Evolutionary conservation across 1,140 invertebrate genomes (phyloP).

Genomic region (Eciton burchellii): DNA sequence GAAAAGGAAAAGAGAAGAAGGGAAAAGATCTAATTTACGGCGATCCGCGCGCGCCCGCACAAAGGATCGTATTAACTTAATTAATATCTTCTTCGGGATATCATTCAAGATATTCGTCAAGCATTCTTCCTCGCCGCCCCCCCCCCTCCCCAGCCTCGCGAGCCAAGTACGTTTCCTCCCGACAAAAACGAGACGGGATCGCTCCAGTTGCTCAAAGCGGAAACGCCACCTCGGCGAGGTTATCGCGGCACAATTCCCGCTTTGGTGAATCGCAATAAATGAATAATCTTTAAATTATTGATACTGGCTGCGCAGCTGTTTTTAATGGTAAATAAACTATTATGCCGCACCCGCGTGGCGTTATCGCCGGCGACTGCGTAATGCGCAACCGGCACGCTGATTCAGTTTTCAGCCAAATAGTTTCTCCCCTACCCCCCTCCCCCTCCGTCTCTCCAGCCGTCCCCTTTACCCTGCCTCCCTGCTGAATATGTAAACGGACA

Average conservation of each 20-base stretch:
- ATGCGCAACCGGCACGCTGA: slow-evolving; percentile 36
- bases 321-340: slow-evolving; percentile 62
- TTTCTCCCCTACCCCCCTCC: too few species aligned
- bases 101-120: too few species aligned
- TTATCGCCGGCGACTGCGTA: slow-evolving; percentile 39
- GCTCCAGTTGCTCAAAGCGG: neutral
- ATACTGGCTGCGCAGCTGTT: slow-evolving; percentile 25
- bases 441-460: too few species aligned
- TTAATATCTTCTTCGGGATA: neutral
- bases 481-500: slow-evolving; percentile 15
- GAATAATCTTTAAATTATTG: slow-evolving; percentile 28
- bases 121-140: too few species aligned
- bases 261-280: neutral
- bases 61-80: slow-evolving; percentile 4
- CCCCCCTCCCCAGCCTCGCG: too few species aligned
- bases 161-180: too few species aligned
- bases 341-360: slow-evolving; percentile 30
- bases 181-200: slow-evolving; percentile 1
- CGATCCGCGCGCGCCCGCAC: neutral
- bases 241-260: neutral
- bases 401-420: slow-evolving; percentile 53
- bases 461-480: too few species aligned
- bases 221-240: neutral
- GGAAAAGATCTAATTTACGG: slow-evolving; percentile 14
- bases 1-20: too few species aligned